Evolutionary conservation across 2,888 invertebrate genomes (phyloP), one percentile per base, ranked within the genome.

Genomic region (Acleris holmiana): DNA sequence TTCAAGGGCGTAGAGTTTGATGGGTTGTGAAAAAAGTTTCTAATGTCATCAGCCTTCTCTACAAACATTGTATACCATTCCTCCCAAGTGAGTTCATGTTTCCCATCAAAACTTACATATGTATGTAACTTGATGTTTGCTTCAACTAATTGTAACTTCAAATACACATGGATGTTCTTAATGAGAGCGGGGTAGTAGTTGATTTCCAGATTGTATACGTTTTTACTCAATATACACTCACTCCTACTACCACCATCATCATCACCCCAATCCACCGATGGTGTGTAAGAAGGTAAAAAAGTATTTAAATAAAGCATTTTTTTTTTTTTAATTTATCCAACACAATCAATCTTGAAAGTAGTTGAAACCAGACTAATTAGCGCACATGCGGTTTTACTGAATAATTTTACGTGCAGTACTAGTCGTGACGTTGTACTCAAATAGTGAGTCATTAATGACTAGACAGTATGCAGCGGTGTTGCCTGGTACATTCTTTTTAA

Each of bases 381-480:
- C 13, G 29, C 8, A 7, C 3, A 5, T 25, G 5, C 10, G 29
- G 5, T 7, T 18, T 35, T 17, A 51, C 17, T 51, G 29, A 19
- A 41, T 60, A 17, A 60, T 35, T 51, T 60, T 51, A 15, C 51
- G 60, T 25, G 44, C 19, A 2, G 44, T 51, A 10, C 44, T 25
- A 18, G 50, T 60, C 18, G 29, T 44, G 7, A 59, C 29, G 17
- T 46, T 63, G 46, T 63, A 63, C 23, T 63, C 57, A 19, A 63
- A 56, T 8, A 63, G 13, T n/a, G 59, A 41, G 15, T 65, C 64
- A 17, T 59, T 65, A 17, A 65, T 65, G 19, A 65, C 55, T 2
- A 65, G 44, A 50, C 59, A 65, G 23, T 65, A 59, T 44, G 64
- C 64, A 4, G 59, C 21, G 8, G 59, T 65, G 21, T 49, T 50